Evolutionary conservation across 2,888 invertebrate species (phyloP).

Genomic region (Alitta virens): DNA sequence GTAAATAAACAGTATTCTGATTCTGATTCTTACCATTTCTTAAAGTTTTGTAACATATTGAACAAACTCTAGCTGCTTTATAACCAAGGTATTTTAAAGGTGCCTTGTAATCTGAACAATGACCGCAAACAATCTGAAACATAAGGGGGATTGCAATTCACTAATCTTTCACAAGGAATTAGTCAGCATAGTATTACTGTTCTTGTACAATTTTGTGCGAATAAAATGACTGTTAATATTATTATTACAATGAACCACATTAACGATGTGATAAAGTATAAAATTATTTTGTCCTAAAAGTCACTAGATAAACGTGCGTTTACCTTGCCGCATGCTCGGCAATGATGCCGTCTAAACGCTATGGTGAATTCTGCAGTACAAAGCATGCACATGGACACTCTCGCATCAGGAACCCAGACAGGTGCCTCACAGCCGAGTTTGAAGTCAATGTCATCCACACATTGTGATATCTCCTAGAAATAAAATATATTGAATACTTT

Average conservation of each 20-base stretch:
- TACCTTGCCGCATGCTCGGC: slow-evolving; percentile 69
- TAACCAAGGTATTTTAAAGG: slow-evolving; percentile 61
- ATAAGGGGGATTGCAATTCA: too few relatives aligned
- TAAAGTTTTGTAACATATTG: slow-evolving; percentile 57
- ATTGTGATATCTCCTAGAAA: too few relatives aligned
- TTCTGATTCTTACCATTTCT: slow-evolving; percentile 7
- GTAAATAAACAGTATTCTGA: too few relatives aligned
- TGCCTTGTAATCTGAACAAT: slow-evolving; percentile 64
- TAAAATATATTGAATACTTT: too few relatives aligned
- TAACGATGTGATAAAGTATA: too few relatives aligned
- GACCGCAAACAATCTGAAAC: slow-evolving; percentile 64
- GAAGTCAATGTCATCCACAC: too few relatives aligned
- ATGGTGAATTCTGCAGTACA: slow-evolving; percentile 67
- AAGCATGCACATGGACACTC: slow-evolving; percentile 67
- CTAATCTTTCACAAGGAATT: too few relatives aligned
- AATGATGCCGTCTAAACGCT: slow-evolving; percentile 68
- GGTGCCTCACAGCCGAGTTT: slow-evolving; percentile 58
- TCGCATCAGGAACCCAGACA: slow-evolving; percentile 64
- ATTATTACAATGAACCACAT: too few relatives aligned
- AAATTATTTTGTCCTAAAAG: background rate
- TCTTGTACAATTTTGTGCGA: too few relatives aligned
- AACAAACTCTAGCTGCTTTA: slow-evolving; percentile 61
- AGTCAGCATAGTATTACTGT: too few relatives aligned
- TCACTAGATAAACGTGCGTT: slow-evolving; percentile 17
- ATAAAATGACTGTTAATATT: too few relatives aligned